Evolutionary conservation across 2,797 vertebrate genomes (phyloP), one percentile per base, ranked within the genome.

Genomic region (Mus spretus): DNA sequence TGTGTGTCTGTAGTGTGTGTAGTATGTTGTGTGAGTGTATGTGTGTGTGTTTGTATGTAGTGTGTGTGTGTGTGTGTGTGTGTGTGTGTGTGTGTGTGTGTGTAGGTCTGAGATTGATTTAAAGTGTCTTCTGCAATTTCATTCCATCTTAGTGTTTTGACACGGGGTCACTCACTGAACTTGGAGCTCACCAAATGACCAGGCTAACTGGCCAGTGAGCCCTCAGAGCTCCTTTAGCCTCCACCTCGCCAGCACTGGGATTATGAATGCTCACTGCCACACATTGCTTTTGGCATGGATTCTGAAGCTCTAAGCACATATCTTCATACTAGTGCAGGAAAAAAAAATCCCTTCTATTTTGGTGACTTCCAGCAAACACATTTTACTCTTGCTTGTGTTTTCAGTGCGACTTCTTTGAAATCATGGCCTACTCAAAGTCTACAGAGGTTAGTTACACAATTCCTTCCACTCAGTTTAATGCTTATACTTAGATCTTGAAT

Each of bases 321-420:
- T n/a, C 14, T 88, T 88, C 53, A 34, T 14, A 28, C 8, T 28
- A 57, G 8, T 31, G 14, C 9, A 57, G n/a, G 19, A 22, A n/a
- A n/a, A 5, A 72, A 87, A 24, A 72, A 44, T 14, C 12, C 7
- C 63, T 81, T 67, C 40, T 13, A 59, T 81, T 67, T 67, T 89
- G 34, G 89, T 61, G n/a, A 92, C 74, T 31, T 72, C 28, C 22
- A 61, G 47, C 6, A 1, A 53, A 72, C 20, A 14, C 37, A 81
- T 63, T 80, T 81, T 78, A 50, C 12, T 65, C 80, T 84, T 53
- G 63, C 14, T 93, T 24, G 7, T 72, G 17, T 3, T 95, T 94
- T 63, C 77, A 28, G 15, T 34, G 34, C 53, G 61, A 44, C 65
- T 89, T 15, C 84, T 92, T 59, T 95, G 77, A 93, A 93, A 65